Conservation (phyloP, 2,113 vertebrate genomes). For the Hydrochoerus hydrochaeris region DNA sequence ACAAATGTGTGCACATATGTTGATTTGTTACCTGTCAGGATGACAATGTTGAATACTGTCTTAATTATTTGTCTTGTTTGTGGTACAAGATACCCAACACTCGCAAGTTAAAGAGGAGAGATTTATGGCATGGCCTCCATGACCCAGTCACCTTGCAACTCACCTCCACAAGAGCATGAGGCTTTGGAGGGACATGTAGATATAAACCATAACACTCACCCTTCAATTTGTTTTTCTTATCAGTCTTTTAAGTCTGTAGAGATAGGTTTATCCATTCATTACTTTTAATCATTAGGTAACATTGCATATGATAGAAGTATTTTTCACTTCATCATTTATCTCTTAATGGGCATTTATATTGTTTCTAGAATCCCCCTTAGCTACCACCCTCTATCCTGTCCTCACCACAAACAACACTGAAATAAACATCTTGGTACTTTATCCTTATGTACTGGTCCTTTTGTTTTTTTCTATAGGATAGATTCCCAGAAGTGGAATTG, state of each 20-base stretch:
- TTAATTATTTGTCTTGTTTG: not conserved
- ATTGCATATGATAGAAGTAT: not conserved
- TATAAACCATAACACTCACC: not conserved
- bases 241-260: not conserved
- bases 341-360: not conserved
- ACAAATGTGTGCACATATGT: accelerated
- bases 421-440: slow-evolving; percentile 39
- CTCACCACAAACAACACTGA: not conserved
- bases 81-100: not conserved
- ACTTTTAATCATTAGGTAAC: not conserved
- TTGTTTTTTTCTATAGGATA: slow-evolving; percentile 75
- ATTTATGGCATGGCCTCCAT: not conserved
- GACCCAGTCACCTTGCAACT: not conserved
- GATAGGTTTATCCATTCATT: not conserved
- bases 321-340: slow-evolving; percentile 6
- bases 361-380: not conserved
- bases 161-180: not conserved
- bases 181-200: not conserved
- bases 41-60: not conserved
- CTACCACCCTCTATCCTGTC: not conserved
- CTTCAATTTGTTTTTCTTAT: not conserved
- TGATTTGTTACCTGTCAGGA: not conserved
- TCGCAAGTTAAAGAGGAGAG: not conserved
- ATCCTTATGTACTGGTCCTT: slow-evolving; percentile 77
- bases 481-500: slow-evolving; percentile 84